Percentiles rank a stretch among this genome's conserved stretches.
Evolutionary conservation across 2,888 invertebrate species (phyloP).

Genomic region (Rhyacophila evoluta): DNA sequence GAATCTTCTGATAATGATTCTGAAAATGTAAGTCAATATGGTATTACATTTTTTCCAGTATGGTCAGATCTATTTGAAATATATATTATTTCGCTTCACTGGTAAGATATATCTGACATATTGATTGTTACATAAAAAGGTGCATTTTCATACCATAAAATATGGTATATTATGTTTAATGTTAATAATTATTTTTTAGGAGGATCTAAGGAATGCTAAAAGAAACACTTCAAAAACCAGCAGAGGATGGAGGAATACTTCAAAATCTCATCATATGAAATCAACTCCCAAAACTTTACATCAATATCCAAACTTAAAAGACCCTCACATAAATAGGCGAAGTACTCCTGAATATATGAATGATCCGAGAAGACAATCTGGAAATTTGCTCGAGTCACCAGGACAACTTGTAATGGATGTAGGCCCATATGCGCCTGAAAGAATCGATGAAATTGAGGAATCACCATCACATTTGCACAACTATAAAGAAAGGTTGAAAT

Average conservation of each 20-base stretch:
- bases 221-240: neutral
- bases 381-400: neutral
- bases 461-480: neutral
- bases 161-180: too few species aligned
- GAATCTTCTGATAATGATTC: constrained; percentile 43
- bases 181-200: too few species aligned
- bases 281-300: neutral
- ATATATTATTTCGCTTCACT: too few species aligned
- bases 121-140: too few species aligned
- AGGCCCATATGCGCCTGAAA: neutral
- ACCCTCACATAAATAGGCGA: neutral
- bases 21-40: constrained; percentile 25
- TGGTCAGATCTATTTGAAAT: too few species aligned
- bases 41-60: too few species aligned
- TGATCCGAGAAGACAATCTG: neutral
- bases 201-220: neutral
- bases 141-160: too few species aligned
- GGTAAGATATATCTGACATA: too few species aligned
- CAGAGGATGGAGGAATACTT: neutral
- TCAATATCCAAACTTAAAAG: neutral
- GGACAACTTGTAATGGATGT: neutral
- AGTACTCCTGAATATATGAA: neutral
- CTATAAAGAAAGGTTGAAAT: neutral
- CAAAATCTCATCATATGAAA: neutral
- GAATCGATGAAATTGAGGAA: neutral